These are phyloP conservation scores for Cyclura pinguis DNA, from an alignment of 2,797 vertebrate genomes.

Conservation along the genomic window DNA sequence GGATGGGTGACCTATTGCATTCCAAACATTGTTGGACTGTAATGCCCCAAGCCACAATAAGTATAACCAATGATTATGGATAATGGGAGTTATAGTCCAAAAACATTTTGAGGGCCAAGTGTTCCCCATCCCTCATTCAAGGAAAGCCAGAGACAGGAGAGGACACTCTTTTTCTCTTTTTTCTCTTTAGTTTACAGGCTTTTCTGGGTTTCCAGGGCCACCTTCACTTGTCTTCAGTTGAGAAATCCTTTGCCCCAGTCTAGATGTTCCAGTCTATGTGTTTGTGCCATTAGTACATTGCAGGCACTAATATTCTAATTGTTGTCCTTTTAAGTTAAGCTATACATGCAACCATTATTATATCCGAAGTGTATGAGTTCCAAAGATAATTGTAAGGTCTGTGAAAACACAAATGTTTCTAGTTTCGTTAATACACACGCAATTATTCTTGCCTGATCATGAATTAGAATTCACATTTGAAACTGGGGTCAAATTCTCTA, in stretches of 20 bases:
- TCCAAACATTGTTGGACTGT: neutral
- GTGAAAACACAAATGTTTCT: neutral
- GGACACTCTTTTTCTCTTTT: neutral
- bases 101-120: neutral
- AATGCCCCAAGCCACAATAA: neutral
- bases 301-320: neutral
- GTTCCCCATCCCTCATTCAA: neutral
- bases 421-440: neutral
- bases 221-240: neutral
- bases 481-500: conserved; percentile 29
- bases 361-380: neutral
- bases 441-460: neutral
- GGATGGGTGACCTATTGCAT: neutral
- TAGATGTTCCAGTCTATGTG: neutral
- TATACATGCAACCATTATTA: neutral
- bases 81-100: neutral
- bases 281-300: too few relatives aligned
- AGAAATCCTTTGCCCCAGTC: neutral
- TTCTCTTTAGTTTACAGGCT: neutral
- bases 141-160: neutral
- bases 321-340: neutral
- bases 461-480: conserved; percentile 21
- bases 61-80: neutral
- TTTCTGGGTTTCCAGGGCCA: neutral
- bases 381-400: neutral